Evolutionary conservation across 2,888 invertebrate species (phyloP).

Genomic region (Caenorhabditis imperialis): DNA sequence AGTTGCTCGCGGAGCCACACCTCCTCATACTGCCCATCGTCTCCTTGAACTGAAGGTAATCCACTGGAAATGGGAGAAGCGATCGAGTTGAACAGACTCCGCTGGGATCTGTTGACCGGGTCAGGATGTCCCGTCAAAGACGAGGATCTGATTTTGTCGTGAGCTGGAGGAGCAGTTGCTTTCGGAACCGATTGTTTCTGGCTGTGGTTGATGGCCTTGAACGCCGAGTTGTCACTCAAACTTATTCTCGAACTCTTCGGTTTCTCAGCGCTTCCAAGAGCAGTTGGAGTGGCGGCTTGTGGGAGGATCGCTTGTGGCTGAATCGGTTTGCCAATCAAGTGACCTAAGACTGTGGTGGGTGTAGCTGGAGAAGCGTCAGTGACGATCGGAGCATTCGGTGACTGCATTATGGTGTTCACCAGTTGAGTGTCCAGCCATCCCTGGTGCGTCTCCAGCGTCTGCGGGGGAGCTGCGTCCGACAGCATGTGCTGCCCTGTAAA

Average conservation of each 20-base stretch:
- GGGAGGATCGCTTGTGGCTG: slow-evolving; percentile 55
- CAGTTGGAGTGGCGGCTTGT: slow-evolving; percentile 33
- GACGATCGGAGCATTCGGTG: slow-evolving; percentile 18
- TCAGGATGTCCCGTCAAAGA: slow-evolving; percentile 12
- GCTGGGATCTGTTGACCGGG: not conserved
- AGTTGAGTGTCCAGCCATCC: slow-evolving; percentile 48
- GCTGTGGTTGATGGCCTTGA: slow-evolving; percentile 25
- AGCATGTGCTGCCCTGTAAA: slow-evolving; percentile 40
- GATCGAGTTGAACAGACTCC: slow-evolving; percentile 26
- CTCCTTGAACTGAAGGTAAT: slow-evolving; percentile 19
- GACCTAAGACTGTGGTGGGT: slow-evolving; percentile 27
- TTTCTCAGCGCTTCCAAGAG: slow-evolving; percentile 46
- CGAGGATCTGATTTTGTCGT: slow-evolving; percentile 12
- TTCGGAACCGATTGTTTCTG: slow-evolving; percentile 42
- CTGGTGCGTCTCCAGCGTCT: slow-evolving; percentile 16
- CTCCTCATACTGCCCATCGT: slow-evolving; percentile 16
- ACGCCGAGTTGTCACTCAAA: slow-evolving; percentile 50
- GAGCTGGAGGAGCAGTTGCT: slow-evolving; percentile 31
- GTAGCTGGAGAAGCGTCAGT: slow-evolving; percentile 30
- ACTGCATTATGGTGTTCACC: slow-evolving; percentile 49
- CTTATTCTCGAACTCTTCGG: slow-evolving; percentile 52
- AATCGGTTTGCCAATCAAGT: slow-evolving; percentile 49
- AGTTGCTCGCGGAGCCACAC: slow-evolving; percentile 23
- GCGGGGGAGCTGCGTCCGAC: slow-evolving; percentile 5
- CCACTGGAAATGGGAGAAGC: slow-evolving; percentile 36